Evolutionary conservation across 2,113 vertebrate genomes (phyloP), one percentile per base, ranked within the genome.

Genomic region (Pongo abelii): DNA sequence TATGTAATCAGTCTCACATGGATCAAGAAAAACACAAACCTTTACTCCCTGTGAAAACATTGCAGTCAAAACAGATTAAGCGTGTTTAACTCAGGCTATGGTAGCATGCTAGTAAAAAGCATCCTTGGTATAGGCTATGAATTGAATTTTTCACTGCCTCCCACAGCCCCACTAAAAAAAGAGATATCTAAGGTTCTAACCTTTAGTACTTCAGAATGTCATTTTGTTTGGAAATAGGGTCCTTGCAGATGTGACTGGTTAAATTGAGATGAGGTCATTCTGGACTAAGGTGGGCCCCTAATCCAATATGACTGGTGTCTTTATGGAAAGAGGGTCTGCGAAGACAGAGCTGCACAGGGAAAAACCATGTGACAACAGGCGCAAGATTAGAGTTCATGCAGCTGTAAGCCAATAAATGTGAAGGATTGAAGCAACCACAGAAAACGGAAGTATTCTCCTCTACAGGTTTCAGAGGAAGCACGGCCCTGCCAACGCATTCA

Each of bases 361-460:
- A 27, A 4, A 59, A 8, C 16, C 25, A 6, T 0, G 4, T 18
- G 22, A 32, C 50, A 6, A 17, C 5, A 27, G 48, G 30, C 16
- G 2, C 20, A 40, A 40, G 38, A 46, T n/a, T 2, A 9, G 14
- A 3, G 40, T 11, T 30, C 20, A 38, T 5, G 0, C 12, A 5
- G 12, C 6, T 20, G 5, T 16, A 1, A 70, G 13, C 8, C 8
- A 30, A 11, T 40, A 57, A 23, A 8, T 2, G 5, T 3, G 0
- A 0, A 69, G 20, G 16, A 3, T 1, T 17, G 67, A 43, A 75
- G n/a, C 46, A 3, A 18, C 27, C 13, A 7, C 40, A 27, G 17
- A 59, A 50, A 77, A 67, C 12, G 48, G 13, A 46, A n/a, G 35
- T 5, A 32, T 87, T 30, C 38, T 23, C 16, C 23, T 17, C 59